Base-by-base conservation (phyloP, 1,140 invertebrate genomes). In the Steinernema khuongi region DNA sequence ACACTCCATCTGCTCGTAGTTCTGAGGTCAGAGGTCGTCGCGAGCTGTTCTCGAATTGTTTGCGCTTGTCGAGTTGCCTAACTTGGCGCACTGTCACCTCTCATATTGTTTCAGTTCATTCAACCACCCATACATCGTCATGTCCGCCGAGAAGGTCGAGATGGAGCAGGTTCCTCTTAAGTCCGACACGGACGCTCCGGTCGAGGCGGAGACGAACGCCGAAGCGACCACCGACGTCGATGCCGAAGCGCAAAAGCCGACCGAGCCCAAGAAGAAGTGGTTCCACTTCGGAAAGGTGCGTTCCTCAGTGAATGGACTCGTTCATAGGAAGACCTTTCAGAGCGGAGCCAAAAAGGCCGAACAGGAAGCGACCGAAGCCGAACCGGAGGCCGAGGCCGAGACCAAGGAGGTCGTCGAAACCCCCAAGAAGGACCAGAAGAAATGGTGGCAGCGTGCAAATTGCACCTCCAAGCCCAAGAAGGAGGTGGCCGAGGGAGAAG, bases 161-260 rank as follows among this genome's bases (percentile, higher is more conserved):
- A 31, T 76, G 75, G 75, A 76, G 30, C 31, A 68, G 29, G 75
- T 76, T 41, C 75, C 75, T 18, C 75, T 76, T n/a, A 76, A 76
- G 75, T 74, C 75, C 41, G 75, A 76, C 74, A 76, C 75, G n/a
- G 75, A 76, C 74, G 67, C 67, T 28, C 75, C 75, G 18, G 71
- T 41, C 19, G 50, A 31, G 0, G 31, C 73, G 72, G 43, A 31
- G 22, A 14, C 7, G 68, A 7, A 19, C 44, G 66, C 26, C 44
- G 33, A 28, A n/a, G 44, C 31, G 44, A 66, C 71, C 44, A 32
- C 26, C 14, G 71, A 44, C 44, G 19, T 67, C 1, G 50, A 60
- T 22, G 71, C 36, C 31, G 71, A 67, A 28, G 71, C 66, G 41
- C 50, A 32, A 32, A 68, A 73, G 68, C 66, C 67, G 22, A 33